Percentiles rank a stretch among this genome's conserved stretches.
Evolutionary conservation across 2,797 vertebrate species (phyloP).

Genomic region (Pseudocheirus occidentalis): DNA sequence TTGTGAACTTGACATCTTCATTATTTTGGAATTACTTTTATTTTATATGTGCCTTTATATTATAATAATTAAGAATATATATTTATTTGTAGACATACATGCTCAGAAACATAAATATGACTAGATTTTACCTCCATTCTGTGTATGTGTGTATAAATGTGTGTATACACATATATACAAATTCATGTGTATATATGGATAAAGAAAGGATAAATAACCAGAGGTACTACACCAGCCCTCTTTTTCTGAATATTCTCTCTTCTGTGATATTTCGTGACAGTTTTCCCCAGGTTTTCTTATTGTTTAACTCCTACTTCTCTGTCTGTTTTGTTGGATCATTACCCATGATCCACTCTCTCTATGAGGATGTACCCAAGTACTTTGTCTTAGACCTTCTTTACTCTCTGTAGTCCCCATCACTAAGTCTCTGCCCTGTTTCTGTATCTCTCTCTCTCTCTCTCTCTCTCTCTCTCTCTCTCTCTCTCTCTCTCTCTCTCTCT

Average conservation of each 20-base stretch:
- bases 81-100: not conserved
- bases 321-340: not conserved
- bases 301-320: not conserved
- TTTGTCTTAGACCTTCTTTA: not conserved
- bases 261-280: not conserved
- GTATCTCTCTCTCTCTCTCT: too few species aligned
- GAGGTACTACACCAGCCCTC: not conserved
- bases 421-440: not conserved
- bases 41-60: not conserved
- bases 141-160: not conserved
- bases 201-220: not conserved
- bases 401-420: not conserved
- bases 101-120: not conserved
- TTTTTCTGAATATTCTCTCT: not conserved
- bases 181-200: not conserved
- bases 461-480: too few species aligned
- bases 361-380: not conserved
- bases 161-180: not conserved
- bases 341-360: not conserved
- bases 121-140: not conserved
- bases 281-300: not conserved
- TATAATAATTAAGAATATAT: not conserved
- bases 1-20: not conserved
- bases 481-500: not conserved
- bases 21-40: not conserved